Evolutionary conservation across 2,888 invertebrate genomes (phyloP).

Genomic region (Nebria salina): DNA sequence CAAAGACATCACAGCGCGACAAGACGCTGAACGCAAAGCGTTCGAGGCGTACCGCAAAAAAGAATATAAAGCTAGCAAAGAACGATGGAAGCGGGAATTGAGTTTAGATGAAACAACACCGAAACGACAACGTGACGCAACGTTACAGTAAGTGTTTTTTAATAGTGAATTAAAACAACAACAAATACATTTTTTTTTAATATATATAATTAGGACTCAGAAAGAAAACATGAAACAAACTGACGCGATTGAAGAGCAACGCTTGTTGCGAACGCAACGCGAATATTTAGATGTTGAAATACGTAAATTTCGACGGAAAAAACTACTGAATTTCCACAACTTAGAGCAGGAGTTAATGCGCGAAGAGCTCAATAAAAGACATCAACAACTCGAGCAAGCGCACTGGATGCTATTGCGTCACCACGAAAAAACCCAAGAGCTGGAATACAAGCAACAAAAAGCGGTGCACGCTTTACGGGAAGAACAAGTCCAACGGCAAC

Average conservation of each 20-base stretch:
- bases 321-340: constrained; percentile 85
- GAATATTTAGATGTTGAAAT: constrained; percentile 93
- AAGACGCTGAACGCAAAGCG: constrained; percentile 91
- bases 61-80: constrained; percentile 96
- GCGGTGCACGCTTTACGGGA: constrained; percentile 92
- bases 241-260: constrained; percentile 90
- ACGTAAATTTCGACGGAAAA: constrained; percentile 90
- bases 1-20: constrained; percentile 89
- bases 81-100: constrained; percentile 93
- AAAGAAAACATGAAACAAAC: constrained; percentile 92
- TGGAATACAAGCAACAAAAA: constrained; percentile 95
- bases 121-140: constrained; percentile 89
- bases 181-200: background rate
- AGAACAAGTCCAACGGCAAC: constrained; percentile 87
- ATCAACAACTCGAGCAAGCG: constrained; percentile 94
- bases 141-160: constrained; percentile 75
- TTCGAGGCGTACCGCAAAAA: constrained; percentile 93
- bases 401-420: constrained; percentile 94
- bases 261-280: constrained; percentile 86
- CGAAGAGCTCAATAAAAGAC: constrained; percentile 94
- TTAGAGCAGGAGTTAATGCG: constrained; percentile 90
- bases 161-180: background rate
- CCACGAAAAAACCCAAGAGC: constrained; percentile 95
- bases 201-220: constrained; percentile 68
- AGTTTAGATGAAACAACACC: constrained; percentile 93